Evolutionary conservation across 1,140 invertebrate genomes (phyloP).

Genomic region (Drosophila santomea): DNA sequence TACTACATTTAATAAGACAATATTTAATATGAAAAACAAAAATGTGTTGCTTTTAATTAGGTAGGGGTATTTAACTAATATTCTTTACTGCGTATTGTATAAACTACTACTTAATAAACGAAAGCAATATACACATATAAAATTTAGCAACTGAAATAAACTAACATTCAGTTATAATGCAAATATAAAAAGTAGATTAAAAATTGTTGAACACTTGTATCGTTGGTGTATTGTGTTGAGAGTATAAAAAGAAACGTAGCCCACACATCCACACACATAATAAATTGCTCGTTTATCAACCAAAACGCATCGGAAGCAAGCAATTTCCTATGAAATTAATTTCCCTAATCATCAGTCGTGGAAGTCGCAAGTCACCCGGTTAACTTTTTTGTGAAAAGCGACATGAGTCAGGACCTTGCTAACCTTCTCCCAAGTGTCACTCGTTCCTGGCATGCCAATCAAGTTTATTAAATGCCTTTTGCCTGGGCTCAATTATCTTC

Average conservation of each 20-base stretch:
- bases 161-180: too few relatives aligned
- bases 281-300: conserved; percentile 29
- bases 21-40: too few relatives aligned
- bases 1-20: too few relatives aligned
- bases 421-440: conserved; percentile 23
- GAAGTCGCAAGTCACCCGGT: conserved; percentile 72
- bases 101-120: too few relatives aligned
- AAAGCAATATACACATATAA: too few relatives aligned
- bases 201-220: too few relatives aligned
- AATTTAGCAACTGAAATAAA: too few relatives aligned
- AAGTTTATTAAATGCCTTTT: conserved; percentile 69
- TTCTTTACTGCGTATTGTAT: too few relatives aligned
- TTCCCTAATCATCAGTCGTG: conserved; percentile 65
- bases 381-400: conserved; percentile 43
- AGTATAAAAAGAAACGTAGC: not conserved
- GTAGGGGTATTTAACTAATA: too few relatives aligned
- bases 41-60: too few relatives aligned
- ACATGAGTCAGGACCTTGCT: conserved; percentile 43
- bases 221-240: too few relatives aligned
- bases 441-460: conserved; percentile 23
- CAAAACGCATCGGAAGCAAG: conserved; percentile 28
- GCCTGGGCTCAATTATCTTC: conserved; percentile 73
- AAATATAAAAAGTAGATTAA: not conserved
- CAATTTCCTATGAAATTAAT: conserved; percentile 76
- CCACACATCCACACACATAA: conserved; percentile 4